phyloP scores from a whole-genome alignment of 1,140 invertebrate species.

The Papilio glaucus region DNA sequence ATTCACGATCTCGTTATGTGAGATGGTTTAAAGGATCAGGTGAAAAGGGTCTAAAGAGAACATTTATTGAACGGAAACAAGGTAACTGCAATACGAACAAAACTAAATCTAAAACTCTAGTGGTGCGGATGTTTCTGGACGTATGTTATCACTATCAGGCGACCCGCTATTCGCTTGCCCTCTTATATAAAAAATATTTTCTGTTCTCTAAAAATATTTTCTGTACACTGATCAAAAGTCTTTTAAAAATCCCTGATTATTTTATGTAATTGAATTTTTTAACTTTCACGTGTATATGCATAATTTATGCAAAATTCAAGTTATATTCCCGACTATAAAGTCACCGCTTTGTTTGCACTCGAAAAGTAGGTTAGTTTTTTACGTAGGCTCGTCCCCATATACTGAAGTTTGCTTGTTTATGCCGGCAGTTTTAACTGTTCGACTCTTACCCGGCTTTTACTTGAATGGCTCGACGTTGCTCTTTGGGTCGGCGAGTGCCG shows the following conservation, averaged over 20 bases:
- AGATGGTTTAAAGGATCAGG: background rate
- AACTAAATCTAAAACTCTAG: no score
- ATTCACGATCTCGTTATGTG: background rate
- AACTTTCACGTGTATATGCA: background rate
- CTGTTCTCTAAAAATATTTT: no score
- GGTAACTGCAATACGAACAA: no score
- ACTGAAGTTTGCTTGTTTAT: slow-evolving; percentile 29
- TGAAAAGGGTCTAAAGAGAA: no score
- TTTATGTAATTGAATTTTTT: background rate
- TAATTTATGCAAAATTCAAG: background rate
- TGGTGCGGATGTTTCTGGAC: no score
- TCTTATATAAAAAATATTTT: no score
- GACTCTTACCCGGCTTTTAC: slow-evolving; percentile 31
- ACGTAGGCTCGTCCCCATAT: slow-evolving; percentile 9
- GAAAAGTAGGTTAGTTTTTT: slow-evolving; percentile 28
- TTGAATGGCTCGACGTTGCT: slow-evolving; percentile 12
- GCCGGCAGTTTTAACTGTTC: slow-evolving; percentile 15
- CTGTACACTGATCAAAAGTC: background rate
- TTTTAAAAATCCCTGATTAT: background rate
- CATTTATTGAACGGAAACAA: no score
- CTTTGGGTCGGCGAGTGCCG: slow-evolving; percentile 16
- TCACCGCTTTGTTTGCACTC: slow-evolving; percentile 10
- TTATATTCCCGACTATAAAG: background rate
- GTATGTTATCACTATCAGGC: no score
- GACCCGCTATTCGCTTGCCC: no score